Evolutionary conservation across 2,797 vertebrate genomes (phyloP), one percentile per base, ranked within the genome.

Genomic region (Pseudochromis fuscus): DNA sequence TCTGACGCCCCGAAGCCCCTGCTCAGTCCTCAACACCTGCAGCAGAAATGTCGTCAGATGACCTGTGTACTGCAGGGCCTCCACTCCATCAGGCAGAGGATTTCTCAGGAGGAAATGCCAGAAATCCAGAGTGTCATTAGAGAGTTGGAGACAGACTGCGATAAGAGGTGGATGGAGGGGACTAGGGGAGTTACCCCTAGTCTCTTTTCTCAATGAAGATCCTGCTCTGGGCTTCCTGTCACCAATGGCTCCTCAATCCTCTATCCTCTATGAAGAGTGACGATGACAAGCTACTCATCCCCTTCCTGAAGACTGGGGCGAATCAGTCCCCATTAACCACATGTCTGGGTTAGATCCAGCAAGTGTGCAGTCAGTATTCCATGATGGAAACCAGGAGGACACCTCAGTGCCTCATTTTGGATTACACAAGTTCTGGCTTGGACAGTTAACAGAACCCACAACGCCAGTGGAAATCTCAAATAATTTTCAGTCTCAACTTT

Each of bases 111-210:
- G 44, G 62, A 83, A 58, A 56, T 86, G 60, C 84, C 91, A 38
- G 85, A 89, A 71, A 19, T 91, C n/a, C 87, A 51, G 42, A 70
- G 21, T 38, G 83, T 77, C 7, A 23, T 95, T 82, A 65, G 23
- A 60, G 89, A 86, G 66, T 75, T 92, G 75, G 89, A 96, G 46
- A 64, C 63, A 10, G 72, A 90, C 3, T 98, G 96, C 96, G 79
- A 95, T 79, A 88, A 46, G 4, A 96, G 95, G 69, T 98, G 97
- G 96, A 69, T 79, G 72, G 89, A 70, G 0, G 49, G 75, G 0
- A 87, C 81, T n/a, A n/a, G n/a, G n/a, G n/a, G n/a, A n/a, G n/a
- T n/a, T n/a, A 12, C 94, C 95, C 19, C 92, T 95, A 1, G 37
- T 68, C 31, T 87, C 94, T 16, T 85, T 94, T 44, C 91, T 94